Conservation (phyloP, 2,888 invertebrate genomes). For the Meiosimyza platycephala region DNA sequence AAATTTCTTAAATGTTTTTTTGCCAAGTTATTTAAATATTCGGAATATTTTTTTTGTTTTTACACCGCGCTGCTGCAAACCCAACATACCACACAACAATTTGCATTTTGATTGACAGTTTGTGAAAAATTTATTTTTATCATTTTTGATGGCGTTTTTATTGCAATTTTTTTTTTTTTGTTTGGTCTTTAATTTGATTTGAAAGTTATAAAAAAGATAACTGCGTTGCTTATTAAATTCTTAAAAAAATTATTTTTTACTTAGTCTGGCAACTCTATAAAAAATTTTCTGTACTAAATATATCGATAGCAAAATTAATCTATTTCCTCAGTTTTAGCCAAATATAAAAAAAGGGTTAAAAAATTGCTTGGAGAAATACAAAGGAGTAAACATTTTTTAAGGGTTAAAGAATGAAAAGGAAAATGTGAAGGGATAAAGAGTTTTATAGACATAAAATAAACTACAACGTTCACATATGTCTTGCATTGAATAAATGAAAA, state of each 20-base stretch:
- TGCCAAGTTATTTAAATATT: background rate
- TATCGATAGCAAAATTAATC: too few relatives aligned
- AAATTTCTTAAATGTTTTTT: background rate
- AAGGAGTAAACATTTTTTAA: too few relatives aligned
- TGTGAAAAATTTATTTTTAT: constrained; percentile 26
- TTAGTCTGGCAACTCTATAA: too few relatives aligned
- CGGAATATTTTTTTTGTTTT: background rate
- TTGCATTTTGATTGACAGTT: constrained; percentile 50
- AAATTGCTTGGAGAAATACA: too few relatives aligned
- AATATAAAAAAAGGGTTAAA: background rate
- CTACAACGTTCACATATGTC: too few relatives aligned
- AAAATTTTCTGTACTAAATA: too few relatives aligned
- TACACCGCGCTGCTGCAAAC: background rate
- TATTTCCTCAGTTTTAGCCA: background rate
- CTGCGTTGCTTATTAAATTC: too few relatives aligned
- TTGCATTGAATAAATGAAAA: too few relatives aligned
- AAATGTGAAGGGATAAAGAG: background rate
- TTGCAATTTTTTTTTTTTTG: background rate
- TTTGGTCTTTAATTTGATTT: too few relatives aligned
- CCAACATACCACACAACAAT: constrained; percentile 21
- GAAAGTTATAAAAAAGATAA: too few relatives aligned
- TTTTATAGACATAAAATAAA: background rate
- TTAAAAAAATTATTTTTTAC: too few relatives aligned
- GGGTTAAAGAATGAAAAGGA: background rate
- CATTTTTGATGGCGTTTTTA: background rate